Conservation (phyloP, 2,113 vertebrate genomes). For the Brachirus orientalis region DNA sequence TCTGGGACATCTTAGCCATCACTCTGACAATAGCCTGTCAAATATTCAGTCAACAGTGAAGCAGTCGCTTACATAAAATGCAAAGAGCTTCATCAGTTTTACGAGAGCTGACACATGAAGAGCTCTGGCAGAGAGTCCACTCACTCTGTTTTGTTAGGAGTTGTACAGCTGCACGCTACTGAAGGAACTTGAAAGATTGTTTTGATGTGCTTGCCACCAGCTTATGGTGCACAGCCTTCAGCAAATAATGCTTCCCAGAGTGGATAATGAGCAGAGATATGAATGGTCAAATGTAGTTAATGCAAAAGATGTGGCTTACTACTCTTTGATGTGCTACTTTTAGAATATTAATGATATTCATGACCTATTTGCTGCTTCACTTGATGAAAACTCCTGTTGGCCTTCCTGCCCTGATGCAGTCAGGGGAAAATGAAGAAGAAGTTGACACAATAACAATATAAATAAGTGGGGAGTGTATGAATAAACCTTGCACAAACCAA, state of each 20-base stretch:
- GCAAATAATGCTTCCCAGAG: constrained; percentile 62
- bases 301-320: constrained; percentile 60
- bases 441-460: constrained; percentile 60
- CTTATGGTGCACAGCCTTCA: constrained; percentile 47
- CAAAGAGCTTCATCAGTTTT: constrained; percentile 54
- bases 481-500: constrained; percentile 32
- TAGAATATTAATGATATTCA: constrained; percentile 76
- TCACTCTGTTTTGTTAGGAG: constrained; percentile 58
- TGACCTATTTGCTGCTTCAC: constrained; percentile 78
- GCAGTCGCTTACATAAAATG: constrained; percentile 53
- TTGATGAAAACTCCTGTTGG: constrained; percentile 76
- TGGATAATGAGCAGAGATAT: constrained; percentile 70
- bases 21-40: constrained; percentile 62
- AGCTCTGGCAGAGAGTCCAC: constrained; percentile 26
- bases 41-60: constrained; percentile 63
- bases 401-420: constrained; percentile 62
- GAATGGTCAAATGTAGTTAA: constrained; percentile 74
- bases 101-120: constrained; percentile 40
- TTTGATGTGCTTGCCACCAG: constrained; percentile 63
- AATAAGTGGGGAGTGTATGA: constrained; percentile 49
- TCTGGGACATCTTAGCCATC: constrained; percentile 47
- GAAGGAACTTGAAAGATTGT: constrained; percentile 62
- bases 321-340: constrained; percentile 75
- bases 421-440: constrained; percentile 37
- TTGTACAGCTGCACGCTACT: constrained; percentile 32